These are phyloP conservation scores for Nephrotoma flavescens DNA, from an alignment of 2,888 invertebrate species.

Conservation along the genomic window DNA sequence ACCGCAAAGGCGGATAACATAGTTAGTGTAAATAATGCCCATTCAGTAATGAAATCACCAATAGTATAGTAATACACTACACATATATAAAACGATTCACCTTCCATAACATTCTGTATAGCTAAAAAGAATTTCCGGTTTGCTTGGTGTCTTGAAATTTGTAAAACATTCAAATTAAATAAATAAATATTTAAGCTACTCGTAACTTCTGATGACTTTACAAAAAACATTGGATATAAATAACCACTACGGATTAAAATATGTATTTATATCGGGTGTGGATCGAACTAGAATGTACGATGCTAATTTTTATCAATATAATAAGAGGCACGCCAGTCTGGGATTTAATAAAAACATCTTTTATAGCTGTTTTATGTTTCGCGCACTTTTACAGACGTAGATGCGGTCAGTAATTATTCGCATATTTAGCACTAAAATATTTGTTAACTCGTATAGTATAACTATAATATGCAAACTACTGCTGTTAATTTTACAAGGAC, in stretches of 20 bases:
- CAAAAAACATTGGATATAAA: not conserved
- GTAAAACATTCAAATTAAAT: not conserved
- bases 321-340: not conserved
- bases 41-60: not conserved
- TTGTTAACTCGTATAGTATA: not conserved
- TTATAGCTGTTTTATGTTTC: not conserved
- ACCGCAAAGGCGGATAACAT: not conserved
- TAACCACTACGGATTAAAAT: not conserved
- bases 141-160: not conserved
- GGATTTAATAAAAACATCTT: not conserved
- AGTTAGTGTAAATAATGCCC: not conserved
- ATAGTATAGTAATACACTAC: not conserved
- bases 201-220: not conserved
- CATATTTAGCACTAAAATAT: not conserved
- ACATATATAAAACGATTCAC: not conserved
- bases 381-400: not conserved
- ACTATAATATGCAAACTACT: not conserved
- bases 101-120: not conserved
- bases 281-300: not conserved
- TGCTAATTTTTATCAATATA: not conserved
- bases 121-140: not conserved
- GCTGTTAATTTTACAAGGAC: not conserved
- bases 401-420: not conserved
- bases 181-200: not conserved
- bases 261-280: not conserved